Base-by-base conservation (phyloP, 1,140 invertebrate genomes). In the Drosophila teissieri region DNA sequence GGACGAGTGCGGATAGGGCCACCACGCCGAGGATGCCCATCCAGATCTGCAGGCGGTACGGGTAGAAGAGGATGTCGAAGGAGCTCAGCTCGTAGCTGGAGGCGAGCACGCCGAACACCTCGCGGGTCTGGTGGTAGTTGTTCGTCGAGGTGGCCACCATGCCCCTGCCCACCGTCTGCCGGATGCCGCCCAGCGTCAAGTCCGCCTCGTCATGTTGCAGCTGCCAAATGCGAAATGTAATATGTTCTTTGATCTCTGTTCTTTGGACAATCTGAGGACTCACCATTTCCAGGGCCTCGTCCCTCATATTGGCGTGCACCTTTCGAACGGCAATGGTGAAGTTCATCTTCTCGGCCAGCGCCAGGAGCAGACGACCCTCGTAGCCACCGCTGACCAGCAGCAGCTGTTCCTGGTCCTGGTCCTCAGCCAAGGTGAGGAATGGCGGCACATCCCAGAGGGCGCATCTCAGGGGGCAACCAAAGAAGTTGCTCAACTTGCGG, bases 401-500 rank as follows among this genome's bases (percentile, higher is more conserved):
- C n/a, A 14, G n/a, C n/a, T 8, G 39, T 10, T 14, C 11, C 15
- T 2, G 12, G 27, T 14, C 11, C 15, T 2, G 12, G 27, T 4
- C 8, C 39, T 51, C n/a, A 11, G 1, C 19, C 7, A 91, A 45
- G 12, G 40, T 44, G 5, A 90, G 11, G 22, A 79, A 91, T 2
- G 91, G 91, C 2, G 90, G 78, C 7, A 74, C 37, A 24, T 91
- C 24, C 69, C 69, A 79, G 11, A 89, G 36, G 14, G 72, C 83
- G 0, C 70, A 82, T 11, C 63, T 73, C 44, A 91, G 8, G 0
- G 72, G 57, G 11, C 91, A 91, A 0, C 81, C 79, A 31, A 67
- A 75, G 5, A 91, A 83, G 39, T 91, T 91, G 4, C 24, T 6
- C 31, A 91, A 48, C 27, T 91, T 91, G 2, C 75, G 64, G 0